Base-by-base conservation (phyloP, 2,888 invertebrate genomes). In the Sycophila texana region DNA sequence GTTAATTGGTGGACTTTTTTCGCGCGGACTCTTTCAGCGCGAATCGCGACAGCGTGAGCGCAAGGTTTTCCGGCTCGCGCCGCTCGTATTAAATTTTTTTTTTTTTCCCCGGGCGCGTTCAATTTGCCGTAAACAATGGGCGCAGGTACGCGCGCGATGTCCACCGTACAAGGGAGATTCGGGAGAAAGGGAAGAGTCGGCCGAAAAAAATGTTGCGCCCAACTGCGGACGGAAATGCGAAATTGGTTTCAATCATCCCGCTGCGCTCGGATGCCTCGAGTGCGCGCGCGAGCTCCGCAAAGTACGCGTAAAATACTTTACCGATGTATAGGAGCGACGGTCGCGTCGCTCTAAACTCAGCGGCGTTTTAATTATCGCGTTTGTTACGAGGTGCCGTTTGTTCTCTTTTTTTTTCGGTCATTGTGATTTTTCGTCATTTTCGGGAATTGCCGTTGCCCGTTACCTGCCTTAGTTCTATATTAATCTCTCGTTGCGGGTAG, bases 121-220 rank as follows among this genome's bases (percentile, higher is more conserved):
- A 85, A 86, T 87, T 86, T 85, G 80, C 84, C 83, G 84, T 84
- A 84, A 86, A 86, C 85, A 86, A 84, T 84, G 76, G 63, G 26
- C 63, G 63, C n/a, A 14, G 49, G 20, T 58, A n/a, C n/a, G 30
- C 2, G 53, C 57, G n/a, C 14, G 55, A 55, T 13, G 30, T 14
- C 22, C 53, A 30, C 70, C 73, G 77, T 70, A 70, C 14, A 7
- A 12, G 49, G 13, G 16, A 4, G 70, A 74, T n/a, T 13, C 53
- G 51, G 67, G 57, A 58, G 68, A 18, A 68, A 65, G 55, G 61
- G 39, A 67, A 77, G 68, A 70, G 66, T 58, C 47, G 39, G 13
- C 58, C 60, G 77, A 74, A 78, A 78, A 74, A 74, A 63, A 66
- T 10, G 39, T 30, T 60, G 47, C 47, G 14, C 13, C 47, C 39